Percentiles rank a stretch among this genome's conserved stretches.
phyloP scores from a whole-genome alignment of 2,888 invertebrate species.

The Cephus pulcher region DNA sequence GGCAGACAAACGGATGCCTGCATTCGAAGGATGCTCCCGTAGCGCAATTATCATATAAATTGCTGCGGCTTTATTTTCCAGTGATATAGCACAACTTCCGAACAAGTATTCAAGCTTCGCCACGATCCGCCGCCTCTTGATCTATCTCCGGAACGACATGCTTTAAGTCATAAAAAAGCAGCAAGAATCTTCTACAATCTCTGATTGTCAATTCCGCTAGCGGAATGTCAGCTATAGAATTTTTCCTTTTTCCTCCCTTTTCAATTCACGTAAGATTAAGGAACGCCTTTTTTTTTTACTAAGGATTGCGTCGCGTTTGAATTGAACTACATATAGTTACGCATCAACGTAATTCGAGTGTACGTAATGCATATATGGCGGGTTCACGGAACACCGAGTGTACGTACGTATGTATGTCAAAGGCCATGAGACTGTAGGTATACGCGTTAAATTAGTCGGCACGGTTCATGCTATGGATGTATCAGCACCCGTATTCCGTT shows the following conservation, averaged over 20 bases:
- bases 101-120: background rate
- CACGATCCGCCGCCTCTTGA: background rate
- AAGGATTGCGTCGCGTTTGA: background rate
- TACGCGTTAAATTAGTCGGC: background rate
- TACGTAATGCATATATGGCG: background rate
- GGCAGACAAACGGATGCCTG: constrained; percentile 45
- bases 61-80: constrained; percentile 41
- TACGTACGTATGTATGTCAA: background rate
- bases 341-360: background rate
- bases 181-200: background rate
- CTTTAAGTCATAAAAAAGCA: background rate
- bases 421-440: background rate
- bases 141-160: background rate
- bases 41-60: constrained; percentile 61
- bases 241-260: background rate
- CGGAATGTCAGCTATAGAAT: background rate
- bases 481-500: background rate
- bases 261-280: background rate
- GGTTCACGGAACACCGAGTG: background rate
- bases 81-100: background rate
- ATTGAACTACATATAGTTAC: background rate
- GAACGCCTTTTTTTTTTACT: background rate
- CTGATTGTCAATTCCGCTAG: background rate
- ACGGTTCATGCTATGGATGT: background rate
- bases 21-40: constrained; percentile 39